These are phyloP conservation scores for Tenrec ecaudatus DNA, from an alignment of 2,113 vertebrate species.

Conservation along the genomic window DNA sequence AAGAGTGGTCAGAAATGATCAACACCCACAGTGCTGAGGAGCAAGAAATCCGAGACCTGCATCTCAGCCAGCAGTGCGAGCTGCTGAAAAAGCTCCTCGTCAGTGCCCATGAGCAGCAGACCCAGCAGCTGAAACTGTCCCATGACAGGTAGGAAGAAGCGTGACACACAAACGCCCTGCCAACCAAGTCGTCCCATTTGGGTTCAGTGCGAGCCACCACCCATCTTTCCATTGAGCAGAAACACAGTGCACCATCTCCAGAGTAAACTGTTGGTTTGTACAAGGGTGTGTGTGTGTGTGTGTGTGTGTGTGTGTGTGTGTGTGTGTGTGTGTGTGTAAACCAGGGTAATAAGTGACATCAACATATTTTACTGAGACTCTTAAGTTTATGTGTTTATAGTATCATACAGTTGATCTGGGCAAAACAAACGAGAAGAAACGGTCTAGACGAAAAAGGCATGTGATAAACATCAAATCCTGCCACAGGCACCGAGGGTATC, in stretches of 20 bases:
- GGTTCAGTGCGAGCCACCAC: neutral
- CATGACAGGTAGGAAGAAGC: conserved; percentile 92
- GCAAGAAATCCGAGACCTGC: conserved; percentile 94
- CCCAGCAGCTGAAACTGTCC: conserved; percentile 94
- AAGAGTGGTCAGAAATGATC: conserved; percentile 98
- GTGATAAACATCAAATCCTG: neutral
- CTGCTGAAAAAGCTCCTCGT: conserved; percentile 94
- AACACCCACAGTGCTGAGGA: conserved; percentile 94
- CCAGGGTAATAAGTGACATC: neutral
- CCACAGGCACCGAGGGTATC: neutral
- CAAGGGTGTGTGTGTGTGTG: neutral
- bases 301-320: too few relatives aligned
- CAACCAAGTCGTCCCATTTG: neutral
- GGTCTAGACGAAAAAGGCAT: neutral
- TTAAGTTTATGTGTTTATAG: neutral
- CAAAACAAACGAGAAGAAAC: neutral
- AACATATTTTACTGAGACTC: neutral
- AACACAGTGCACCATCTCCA: neutral
- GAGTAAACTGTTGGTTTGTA: neutral
- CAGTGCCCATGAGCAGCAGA: conserved; percentile 95
- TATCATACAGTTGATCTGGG: neutral
- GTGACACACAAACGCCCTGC: neutral
- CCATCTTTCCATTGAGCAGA: neutral
- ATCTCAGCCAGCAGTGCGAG: conserved; percentile 96
- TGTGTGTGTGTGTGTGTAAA: neutral